Conservation (phyloP, 2,888 invertebrate species). For the Alitta virens region DNA sequence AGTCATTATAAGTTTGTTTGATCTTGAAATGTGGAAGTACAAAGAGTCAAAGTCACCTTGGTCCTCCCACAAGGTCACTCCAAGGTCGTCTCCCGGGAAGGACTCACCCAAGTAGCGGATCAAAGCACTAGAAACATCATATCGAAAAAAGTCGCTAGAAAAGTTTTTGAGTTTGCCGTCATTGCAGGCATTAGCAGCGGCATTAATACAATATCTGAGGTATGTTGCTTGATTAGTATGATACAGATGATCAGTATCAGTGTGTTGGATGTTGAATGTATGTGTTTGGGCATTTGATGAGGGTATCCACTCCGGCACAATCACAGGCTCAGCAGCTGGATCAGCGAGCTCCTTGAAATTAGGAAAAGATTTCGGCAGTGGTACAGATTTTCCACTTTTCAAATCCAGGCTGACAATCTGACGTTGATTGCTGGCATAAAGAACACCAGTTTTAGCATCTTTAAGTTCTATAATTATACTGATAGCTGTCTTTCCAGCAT, state of each 20-base stretch:
- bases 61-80: slow-evolving; percentile 9
- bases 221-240: slow-evolving; percentile 12
- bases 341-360: no score
- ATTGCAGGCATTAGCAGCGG: background rate
- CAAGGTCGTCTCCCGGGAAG: slow-evolving; percentile 2
- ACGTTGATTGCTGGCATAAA: no score
- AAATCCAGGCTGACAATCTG: no score
- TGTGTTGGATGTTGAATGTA: background rate
- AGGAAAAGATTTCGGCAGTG: no score
- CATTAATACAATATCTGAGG: slow-evolving; percentile 6
- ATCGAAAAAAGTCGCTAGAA: background rate
- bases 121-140: background rate
- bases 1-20: background rate
- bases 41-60: background rate
- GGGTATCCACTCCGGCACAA: no score
- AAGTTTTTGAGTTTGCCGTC: background rate
- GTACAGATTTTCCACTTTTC: no score
- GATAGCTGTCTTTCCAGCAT: no score
- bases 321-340: no score
- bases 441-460: no score
- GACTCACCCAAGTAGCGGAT: slow-evolving; percentile 5
- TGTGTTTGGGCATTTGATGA: no score
- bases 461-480: no score
- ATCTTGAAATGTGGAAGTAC: slow-evolving; percentile 3
- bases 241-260: slow-evolving; percentile 5